Evolutionary conservation across 2,113 vertebrate genomes (phyloP).

Genomic region (Oriolus oriolus): DNA sequence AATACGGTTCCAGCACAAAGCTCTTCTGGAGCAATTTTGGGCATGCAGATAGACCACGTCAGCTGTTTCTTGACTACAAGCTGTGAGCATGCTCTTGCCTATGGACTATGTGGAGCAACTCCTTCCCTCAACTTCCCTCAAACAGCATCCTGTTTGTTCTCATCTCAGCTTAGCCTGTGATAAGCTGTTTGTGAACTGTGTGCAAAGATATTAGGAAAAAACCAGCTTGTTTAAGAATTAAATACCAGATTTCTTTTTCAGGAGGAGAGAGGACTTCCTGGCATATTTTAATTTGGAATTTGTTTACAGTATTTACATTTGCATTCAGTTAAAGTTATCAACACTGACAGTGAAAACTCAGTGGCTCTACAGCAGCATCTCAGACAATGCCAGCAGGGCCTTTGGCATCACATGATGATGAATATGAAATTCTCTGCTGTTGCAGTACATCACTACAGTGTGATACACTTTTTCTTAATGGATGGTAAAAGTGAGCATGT

Average conservation of each 20-base stretch:
- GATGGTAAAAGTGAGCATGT: conserved; percentile 28
- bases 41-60: not conserved
- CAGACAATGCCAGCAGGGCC: not conserved
- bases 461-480: conserved; percentile 43
- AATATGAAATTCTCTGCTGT: conserved; percentile 14
- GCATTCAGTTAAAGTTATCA: not conserved
- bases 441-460: conserved; percentile 17
- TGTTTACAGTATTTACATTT: not conserved
- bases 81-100: not conserved
- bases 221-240: not conserved
- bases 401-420: not conserved
- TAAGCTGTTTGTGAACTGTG: not conserved
- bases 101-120: not conserved
- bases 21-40: not conserved
- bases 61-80: not conserved
- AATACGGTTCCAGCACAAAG: not conserved
- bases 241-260: not conserved
- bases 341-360: not conserved
- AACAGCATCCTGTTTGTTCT: not conserved
- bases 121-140: no score
- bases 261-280: not conserved
- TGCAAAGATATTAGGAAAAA: not conserved
- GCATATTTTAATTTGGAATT: not conserved
- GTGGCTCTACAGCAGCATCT: conserved; percentile 2
- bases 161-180: not conserved